Base-by-base conservation (phyloP, 2,797 vertebrate species). In the Epinephelus awoara region DNA sequence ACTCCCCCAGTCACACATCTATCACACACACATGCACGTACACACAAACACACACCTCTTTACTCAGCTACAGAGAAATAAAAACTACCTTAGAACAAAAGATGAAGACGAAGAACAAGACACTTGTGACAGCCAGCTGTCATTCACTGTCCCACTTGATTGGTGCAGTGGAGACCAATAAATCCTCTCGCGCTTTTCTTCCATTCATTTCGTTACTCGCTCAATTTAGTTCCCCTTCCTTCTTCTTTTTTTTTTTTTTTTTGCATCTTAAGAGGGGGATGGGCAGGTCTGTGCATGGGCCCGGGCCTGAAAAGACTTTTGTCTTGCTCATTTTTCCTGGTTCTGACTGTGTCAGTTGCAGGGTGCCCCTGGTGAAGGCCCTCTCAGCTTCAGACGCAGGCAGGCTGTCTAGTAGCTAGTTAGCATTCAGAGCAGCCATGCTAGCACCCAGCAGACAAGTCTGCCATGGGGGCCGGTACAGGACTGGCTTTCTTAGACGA, bases 291-390 rank as follows among this genome's bases (percentile, higher is more conserved):
- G 95, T 96, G 93, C 96, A 95, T 96, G 93, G 93, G 94, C 92
- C 94, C 90, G 83, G 90, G 68, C 80, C 89, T 97, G 96, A 98
- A 98, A 96, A 96, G 96, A 97, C 97, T 96, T 98, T 97, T 98
- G 97, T 97, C 96, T 96, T 95, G 91, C 93, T 94, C 95, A 96
- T 97, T 98, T 96, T 96, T 96, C 95, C 95, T 93, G 93, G 91
- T 95, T 94, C 95, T 96, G 95, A 97, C 96, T 97, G 96, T 97
- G 96, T 97, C 96, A 96, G 96, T 97, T 95, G 95, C 94, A 93
- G 85, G 96, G 94, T 95, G 94, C 96, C 96, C 95, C 95, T 96
- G 90, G 93, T 93, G 91, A 93, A 95, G 94, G 95, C 94, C 93
- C 92, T 91, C 94, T 93, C 91, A 81, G 95, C 93, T 94, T 96